phyloP scores from a whole-genome alignment of 1,140 invertebrate genomes.

The Ceratitis capitata region DNA sequence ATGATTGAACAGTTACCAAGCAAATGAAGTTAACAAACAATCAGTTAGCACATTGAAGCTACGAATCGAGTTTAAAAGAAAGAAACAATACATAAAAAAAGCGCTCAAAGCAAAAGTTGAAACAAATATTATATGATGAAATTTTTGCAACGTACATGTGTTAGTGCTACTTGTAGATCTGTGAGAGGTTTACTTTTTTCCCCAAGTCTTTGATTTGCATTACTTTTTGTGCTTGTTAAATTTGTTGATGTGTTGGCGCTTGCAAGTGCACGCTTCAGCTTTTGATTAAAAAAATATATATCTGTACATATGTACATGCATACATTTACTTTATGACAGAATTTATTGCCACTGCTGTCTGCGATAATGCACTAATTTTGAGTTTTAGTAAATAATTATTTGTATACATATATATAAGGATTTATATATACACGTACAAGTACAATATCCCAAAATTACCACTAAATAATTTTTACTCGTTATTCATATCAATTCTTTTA shows the following conservation, averaged over 20 bases:
- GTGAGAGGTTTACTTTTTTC: neutral
- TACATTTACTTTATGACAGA: too few species aligned
- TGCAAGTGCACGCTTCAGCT: neutral
- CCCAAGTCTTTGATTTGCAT: neutral
- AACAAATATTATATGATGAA: neutral
- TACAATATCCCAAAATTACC: too few species aligned
- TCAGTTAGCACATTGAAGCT: neutral
- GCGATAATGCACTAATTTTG: neutral
- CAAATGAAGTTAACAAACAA: neutral
- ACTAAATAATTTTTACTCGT: too few species aligned
- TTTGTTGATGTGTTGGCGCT: neutral
- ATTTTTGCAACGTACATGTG: neutral
- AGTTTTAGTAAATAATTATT: neutral
- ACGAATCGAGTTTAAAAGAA: neutral
- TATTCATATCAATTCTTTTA: too few species aligned
- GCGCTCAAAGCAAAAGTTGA: neutral
- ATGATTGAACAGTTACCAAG: neutral
- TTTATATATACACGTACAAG: neutral
- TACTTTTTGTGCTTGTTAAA: neutral
- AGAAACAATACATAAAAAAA: neutral
- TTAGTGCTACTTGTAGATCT: neutral
- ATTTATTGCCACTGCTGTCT: neutral
- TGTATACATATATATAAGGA: neutral
- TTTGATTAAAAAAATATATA: neutral
- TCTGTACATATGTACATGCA: too few species aligned